A percentile compares a stretch with the other conserved stretches of the same genome.
Evolutionary conservation across 2,797 vertebrate species (phyloP).

Genomic region (Paramormyrops hopkinsi): DNA sequence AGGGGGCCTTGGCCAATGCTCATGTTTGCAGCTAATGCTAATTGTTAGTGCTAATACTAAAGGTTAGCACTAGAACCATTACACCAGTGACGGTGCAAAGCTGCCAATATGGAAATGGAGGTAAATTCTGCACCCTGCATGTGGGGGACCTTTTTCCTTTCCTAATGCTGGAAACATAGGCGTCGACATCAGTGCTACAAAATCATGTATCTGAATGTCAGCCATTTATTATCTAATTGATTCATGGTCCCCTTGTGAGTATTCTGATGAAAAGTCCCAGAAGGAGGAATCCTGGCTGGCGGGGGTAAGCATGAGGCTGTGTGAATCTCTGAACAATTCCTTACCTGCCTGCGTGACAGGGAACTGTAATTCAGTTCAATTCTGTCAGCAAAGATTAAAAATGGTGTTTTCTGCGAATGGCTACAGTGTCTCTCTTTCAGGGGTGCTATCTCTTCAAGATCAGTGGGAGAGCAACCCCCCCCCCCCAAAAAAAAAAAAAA

Average conservation of each 20-base stretch:
- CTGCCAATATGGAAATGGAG: not conserved
- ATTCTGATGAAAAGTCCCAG: not conserved
- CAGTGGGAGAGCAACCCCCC: conserved; percentile 16
- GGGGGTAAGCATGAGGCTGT: not conserved
- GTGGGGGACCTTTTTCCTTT: not conserved
- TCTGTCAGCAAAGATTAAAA: conserved; percentile 3
- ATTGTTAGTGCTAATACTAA: not conserved
- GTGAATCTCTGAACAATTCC: not conserved
- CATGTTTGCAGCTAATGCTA: not conserved
- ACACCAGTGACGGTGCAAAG: not conserved
- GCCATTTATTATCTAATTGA: not conserved
- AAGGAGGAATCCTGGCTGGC: not conserved
- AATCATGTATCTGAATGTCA: conserved; percentile 2
- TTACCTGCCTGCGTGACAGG: not conserved
- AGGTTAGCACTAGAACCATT: not conserved
- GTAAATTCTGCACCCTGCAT: not conserved
- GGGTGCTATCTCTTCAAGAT: conserved; percentile 24
- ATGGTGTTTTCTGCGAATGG: not conserved
- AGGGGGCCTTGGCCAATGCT: not conserved
- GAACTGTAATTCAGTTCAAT: not conserved
- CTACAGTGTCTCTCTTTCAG: conserved; percentile 24
- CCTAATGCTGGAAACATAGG: not conserved
- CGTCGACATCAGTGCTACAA: not conserved
- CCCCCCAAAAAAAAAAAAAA: not conserved
- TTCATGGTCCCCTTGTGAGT: not conserved